Base-by-base conservation (phyloP, 2,888 invertebrate genomes). In the Megastigmus dorsalis region DNA sequence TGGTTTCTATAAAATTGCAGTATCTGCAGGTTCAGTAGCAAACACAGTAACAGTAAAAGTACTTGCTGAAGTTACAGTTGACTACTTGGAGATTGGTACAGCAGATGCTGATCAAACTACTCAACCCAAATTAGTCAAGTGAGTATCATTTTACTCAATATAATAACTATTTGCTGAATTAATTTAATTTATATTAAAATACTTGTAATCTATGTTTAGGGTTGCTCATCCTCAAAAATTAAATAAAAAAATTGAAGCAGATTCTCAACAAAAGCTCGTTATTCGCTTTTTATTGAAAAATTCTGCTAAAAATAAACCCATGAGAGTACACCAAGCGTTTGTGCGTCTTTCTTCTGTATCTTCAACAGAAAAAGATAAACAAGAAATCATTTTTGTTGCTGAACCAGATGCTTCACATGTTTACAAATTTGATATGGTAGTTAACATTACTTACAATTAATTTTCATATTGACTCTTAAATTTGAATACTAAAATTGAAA, bases 321-420 rank as follows among this genome's bases (percentile, higher is more conserved):
- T 96, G 84, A 88, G 91, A 41, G 94, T 95, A 52, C 95, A 96
- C 86, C 96, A 97, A 88, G 95, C 95, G 0, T 98, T 98, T 88
- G 92, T 97, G 28, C 91, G 95, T 59, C 90, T 98, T 52, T 91
- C 91, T 43, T 92, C 94, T 80, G 74, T 76, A 1, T 78, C 80
- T 3, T 67, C 76, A 52, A 75, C 75, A 0, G 78, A 75, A 0
- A 89, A 90, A 65, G 90, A 90, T 0, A 90, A 91, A n/a, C 92
- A 93, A 75, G 99, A 99, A 90, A 95, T 97, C 59, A 93, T 97
- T 82, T 98, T 97, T 87, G 95, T 99, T 3, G 96, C 98, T 0
- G 98, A 98, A 85, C 93, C 94, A 3, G 97, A 97, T 84, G 89
- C 89, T 77, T 89, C 90, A 63, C 92, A 93, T 83, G 89, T 92